phyloP scores from a whole-genome alignment of 2,888 invertebrate genomes.

The Ichneumoninae sp. region DNA sequence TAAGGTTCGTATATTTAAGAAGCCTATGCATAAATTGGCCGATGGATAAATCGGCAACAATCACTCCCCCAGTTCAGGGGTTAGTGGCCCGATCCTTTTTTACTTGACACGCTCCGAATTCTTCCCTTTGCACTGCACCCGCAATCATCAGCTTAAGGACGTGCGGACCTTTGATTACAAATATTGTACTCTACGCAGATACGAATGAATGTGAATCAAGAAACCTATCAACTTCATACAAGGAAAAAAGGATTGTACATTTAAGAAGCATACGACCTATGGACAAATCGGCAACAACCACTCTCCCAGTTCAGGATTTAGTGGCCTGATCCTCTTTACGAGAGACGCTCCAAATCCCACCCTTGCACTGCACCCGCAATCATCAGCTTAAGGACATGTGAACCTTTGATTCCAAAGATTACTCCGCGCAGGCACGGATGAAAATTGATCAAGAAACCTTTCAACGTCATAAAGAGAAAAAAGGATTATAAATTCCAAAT shows the following conservation, averaged over 20 bases:
- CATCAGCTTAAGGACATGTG: background rate
- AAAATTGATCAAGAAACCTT: background rate
- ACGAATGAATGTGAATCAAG: background rate
- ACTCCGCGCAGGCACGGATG: background rate
- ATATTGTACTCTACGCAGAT: background rate
- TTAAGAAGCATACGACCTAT: too few species aligned
- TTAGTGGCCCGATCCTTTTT: too few species aligned
- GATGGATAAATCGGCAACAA: too few species aligned
- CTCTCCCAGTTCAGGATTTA: conserved; percentile 11
- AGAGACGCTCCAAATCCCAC: background rate
- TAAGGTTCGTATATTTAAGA: too few species aligned
- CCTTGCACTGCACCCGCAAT: background rate
- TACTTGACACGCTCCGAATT: too few species aligned
- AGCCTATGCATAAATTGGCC: too few species aligned
- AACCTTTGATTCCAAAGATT: background rate
- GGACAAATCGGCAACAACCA: too few species aligned
- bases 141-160: background rate
- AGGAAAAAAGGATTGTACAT: too few species aligned
- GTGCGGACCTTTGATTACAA: background rate
- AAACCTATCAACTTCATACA: too few species aligned
- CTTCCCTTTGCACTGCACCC: background rate
- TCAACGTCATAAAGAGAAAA: too few species aligned
- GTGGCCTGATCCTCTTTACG: conserved; percentile 12
- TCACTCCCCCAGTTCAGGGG: background rate
- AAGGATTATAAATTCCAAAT: too few species aligned